Conservation (phyloP, 92 coral and sea anemone species). For the Meandrina meandrites region DNA sequence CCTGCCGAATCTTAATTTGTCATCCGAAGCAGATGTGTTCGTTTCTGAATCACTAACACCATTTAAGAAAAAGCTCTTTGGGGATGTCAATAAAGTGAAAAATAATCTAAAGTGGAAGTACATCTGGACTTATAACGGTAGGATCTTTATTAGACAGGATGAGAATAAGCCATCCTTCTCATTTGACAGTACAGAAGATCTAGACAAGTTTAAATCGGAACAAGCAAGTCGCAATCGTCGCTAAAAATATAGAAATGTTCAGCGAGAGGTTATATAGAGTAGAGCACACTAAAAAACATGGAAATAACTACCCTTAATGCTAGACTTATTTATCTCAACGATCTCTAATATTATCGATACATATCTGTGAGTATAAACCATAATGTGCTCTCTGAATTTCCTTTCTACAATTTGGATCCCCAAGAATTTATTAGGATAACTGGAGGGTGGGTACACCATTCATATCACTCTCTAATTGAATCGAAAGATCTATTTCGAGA, state of each 20-base stretch:
- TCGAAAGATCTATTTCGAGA: too few species aligned
- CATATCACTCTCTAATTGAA: too few species aligned
- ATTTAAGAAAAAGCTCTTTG: background rate
- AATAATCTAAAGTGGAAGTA: background rate
- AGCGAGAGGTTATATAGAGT: too few species aligned
- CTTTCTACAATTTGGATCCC: background rate
- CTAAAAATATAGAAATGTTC: background rate
- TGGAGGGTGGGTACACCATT: too few species aligned
- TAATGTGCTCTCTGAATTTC: too few species aligned
- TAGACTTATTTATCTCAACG: too few species aligned
- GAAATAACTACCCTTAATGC: too few species aligned
- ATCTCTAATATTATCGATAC: too few species aligned
- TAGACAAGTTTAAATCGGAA: background rate
- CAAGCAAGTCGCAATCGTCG: background rate
- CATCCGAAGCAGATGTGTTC: background rate
- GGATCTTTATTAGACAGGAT: slow-evolving; percentile 1
- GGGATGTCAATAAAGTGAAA: background rate
- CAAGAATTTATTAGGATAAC: background rate
- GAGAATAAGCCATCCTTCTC: too few species aligned
- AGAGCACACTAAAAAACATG: too few species aligned
- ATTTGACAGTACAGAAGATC: slow-evolving; percentile 4
- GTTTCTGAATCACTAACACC: slow-evolving; percentile 21
- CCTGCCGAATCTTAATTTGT: slow-evolving; percentile 3
- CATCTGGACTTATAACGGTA: slow-evolving; percentile 3
- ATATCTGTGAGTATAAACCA: background rate